phyloP scores from a whole-genome alignment of 2,888 invertebrate genomes.

The Cistogaster globosa region DNA sequence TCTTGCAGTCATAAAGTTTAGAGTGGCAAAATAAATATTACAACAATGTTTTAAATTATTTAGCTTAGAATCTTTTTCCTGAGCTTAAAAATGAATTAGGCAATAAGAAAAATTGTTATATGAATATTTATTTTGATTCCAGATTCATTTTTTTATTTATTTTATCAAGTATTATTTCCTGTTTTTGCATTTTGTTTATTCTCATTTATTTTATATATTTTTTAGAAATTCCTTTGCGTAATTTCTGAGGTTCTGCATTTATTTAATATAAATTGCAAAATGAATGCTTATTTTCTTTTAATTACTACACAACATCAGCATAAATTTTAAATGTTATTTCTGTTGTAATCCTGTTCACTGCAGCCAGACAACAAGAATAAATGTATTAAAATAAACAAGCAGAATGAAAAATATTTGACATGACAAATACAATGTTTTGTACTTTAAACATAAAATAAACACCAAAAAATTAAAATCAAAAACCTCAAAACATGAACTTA shows the following conservation, averaged over 20 bases:
- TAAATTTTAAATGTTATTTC: slow-evolving; percentile 3
- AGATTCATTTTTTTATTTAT: too few species aligned
- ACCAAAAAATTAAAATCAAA: slow-evolving; percentile 27
- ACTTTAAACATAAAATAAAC: slow-evolving; percentile 48
- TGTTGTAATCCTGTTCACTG: slow-evolving; percentile 52
- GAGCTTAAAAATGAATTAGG: not conserved
- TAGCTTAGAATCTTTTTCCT: not conserved
- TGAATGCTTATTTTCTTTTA: too few species aligned
- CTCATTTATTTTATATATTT: too few species aligned
- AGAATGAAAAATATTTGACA: slow-evolving; percentile 52
- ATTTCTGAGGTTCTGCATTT: too few species aligned
- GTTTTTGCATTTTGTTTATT: not conserved
- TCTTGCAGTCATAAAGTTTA: not conserved
- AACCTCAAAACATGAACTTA: slow-evolving; percentile 55
- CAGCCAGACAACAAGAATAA: slow-evolving; percentile 42
- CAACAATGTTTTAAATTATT: slow-evolving; percentile 19
- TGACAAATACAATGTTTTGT: slow-evolving; percentile 66
- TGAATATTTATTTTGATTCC: not conserved
- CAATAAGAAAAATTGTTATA: not conserved
- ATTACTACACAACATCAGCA: not conserved
- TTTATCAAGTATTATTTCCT: too few species aligned
- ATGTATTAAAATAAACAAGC: slow-evolving; percentile 23
- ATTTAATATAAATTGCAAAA: too few species aligned
- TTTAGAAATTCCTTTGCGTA: too few species aligned
- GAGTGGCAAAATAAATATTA: not conserved